These are phyloP conservation scores for Sitta europaea DNA, from an alignment of 2,113 vertebrate genomes.

Conservation along the genomic window DNA sequence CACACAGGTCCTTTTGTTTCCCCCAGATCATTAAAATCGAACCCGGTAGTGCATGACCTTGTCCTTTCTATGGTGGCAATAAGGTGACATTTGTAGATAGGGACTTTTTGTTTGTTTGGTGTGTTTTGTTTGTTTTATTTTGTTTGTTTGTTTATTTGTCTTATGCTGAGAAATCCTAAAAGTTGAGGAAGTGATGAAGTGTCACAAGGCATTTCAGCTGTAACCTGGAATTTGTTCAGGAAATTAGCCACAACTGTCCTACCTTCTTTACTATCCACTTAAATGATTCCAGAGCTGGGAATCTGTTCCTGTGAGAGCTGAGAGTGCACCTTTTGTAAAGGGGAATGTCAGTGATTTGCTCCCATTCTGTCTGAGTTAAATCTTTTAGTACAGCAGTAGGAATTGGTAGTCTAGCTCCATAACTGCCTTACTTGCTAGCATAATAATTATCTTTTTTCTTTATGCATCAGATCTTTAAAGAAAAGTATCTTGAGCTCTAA, in stretches of 20 bases:
- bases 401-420: background rate
- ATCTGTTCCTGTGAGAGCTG: background rate
- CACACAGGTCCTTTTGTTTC: background rate
- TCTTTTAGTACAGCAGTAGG: background rate
- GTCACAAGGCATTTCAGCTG: background rate
- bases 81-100: background rate
- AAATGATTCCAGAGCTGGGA: background rate
- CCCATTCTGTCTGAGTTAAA: background rate
- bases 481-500: background rate
- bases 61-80: background rate
- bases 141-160: background rate
- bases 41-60: fast-evolving
- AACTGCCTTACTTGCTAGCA: background rate
- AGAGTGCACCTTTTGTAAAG: background rate
- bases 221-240: background rate
- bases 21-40: background rate
- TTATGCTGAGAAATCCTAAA: background rate
- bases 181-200: background rate
- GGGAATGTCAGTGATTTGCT: background rate
- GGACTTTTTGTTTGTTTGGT: background rate
- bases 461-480: background rate
- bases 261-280: background rate
- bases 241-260: background rate
- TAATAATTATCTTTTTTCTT: background rate
- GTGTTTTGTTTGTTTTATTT: too few species aligned